Percentiles rank a stretch among this genome's conserved stretches.
phyloP scores from a whole-genome alignment of 2,113 vertebrate species.

The Gracilinanus agilis region DNA sequence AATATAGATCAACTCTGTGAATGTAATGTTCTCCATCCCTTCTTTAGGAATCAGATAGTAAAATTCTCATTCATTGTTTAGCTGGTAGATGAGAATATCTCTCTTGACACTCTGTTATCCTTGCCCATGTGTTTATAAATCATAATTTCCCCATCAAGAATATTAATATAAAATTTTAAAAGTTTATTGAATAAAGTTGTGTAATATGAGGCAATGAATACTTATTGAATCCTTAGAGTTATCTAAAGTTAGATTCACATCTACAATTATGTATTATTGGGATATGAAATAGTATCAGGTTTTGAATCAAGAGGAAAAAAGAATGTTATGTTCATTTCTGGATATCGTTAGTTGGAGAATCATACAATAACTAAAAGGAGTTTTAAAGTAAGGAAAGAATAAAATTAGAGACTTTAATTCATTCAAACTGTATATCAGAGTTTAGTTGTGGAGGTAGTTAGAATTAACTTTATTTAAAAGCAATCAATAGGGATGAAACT shows the following conservation, averaged over 20 bases:
- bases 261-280: constrained; percentile 61
- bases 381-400: not conserved
- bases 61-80: constrained; percentile 34
- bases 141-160: constrained; percentile 62
- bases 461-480: not conserved
- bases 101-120: constrained; percentile 9
- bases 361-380: not conserved
- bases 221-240: constrained; percentile 59
- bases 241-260: constrained; percentile 66
- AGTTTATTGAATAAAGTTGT: constrained; percentile 60
- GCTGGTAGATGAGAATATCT: not conserved
- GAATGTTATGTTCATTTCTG: constrained; percentile 40
- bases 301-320: constrained; percentile 41
- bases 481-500: not conserved
- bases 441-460: not conserved
- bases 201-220: constrained; percentile 66
- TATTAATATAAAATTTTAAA: constrained; percentile 63
- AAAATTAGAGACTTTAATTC: not conserved
- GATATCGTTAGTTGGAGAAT: not conserved
- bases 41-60: constrained; percentile 26
- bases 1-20: not conserved
- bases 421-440: not conserved
- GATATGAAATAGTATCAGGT: constrained; percentile 53
- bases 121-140: constrained; percentile 57
- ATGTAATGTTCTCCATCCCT: constrained; percentile 1